phyloP scores from a whole-genome alignment of 2,888 invertebrate species.

The Meliscaeva auricollis region DNA sequence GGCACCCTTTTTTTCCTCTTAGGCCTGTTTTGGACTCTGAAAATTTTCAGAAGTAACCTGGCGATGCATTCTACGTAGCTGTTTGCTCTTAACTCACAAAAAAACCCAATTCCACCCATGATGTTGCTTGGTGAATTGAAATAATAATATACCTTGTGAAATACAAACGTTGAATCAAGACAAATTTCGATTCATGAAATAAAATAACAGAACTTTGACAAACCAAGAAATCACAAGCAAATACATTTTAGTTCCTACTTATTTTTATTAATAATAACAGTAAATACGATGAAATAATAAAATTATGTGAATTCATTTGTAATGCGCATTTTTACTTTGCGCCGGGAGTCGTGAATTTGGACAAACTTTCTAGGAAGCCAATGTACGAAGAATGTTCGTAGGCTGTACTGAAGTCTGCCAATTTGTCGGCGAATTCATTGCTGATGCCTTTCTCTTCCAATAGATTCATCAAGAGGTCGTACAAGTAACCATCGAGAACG shows the following conservation, averaged over 20 bases:
- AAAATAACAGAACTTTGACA: not conserved
- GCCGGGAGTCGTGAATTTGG: constrained; percentile 89
- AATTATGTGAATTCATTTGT: constrained; percentile 28
- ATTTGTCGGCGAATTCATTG: constrained; percentile 95
- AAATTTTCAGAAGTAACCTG: no score
- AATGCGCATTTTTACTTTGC: constrained; percentile 83
- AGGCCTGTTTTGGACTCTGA: no score
- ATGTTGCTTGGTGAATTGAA: no score
- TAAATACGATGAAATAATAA: constrained; percentile 58
- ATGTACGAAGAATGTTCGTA: constrained; percentile 98
- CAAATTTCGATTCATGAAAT: no score
- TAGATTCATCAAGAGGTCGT: constrained; percentile 96
- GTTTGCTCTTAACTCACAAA: no score
- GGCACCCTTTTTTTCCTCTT: no score
- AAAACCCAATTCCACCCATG: no score
- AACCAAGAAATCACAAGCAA: not conserved
- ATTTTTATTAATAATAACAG: constrained; percentile 58
- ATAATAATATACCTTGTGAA: no score
- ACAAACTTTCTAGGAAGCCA: constrained; percentile 91
- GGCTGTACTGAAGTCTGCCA: constrained; percentile 94
- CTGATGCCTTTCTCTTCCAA: constrained; percentile 98
- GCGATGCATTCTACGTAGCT: no score
- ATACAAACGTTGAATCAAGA: no score
- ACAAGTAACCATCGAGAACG: constrained; percentile 97
- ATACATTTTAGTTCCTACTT: constrained; percentile 46